Evolutionary conservation across 2,113 vertebrate genomes (phyloP).

Genomic region (Notarius quadriscutis): DNA sequence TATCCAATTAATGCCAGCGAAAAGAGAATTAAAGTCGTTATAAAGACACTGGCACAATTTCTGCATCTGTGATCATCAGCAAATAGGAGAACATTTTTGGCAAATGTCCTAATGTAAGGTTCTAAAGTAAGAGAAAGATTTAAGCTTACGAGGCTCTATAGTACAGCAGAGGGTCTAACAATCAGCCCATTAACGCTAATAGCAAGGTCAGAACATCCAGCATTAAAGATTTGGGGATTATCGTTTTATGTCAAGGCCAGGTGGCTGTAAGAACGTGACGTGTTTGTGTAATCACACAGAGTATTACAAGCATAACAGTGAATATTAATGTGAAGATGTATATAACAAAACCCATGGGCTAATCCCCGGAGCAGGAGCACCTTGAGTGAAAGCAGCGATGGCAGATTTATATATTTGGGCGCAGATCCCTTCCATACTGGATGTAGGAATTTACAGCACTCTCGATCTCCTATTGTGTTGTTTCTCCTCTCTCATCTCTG

Average conservation of each 20-base stretch:
- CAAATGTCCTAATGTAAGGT: background rate
- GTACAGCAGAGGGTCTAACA: background rate
- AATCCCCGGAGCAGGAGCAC: background rate
- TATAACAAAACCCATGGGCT: background rate
- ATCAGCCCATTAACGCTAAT: background rate
- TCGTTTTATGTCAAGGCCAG: background rate
- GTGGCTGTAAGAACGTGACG: background rate
- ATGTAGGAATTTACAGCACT: slow-evolving; percentile 3
- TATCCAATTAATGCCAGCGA: background rate
- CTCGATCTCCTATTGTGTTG: background rate
- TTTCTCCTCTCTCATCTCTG: background rate
- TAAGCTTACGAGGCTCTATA: background rate
- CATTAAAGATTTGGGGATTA: background rate
- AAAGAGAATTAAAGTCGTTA: background rate
- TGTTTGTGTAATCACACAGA: background rate
- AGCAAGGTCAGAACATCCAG: background rate
- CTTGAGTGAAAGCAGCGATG: background rate
- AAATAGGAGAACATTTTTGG: background rate
- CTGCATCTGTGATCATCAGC: background rate
- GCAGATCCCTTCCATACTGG: background rate
- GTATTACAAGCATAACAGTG: background rate
- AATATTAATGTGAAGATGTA: background rate
- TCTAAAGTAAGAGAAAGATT: background rate
- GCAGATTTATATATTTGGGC: background rate
- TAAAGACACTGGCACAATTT: background rate